phyloP scores from a whole-genome alignment of 2,888 invertebrate species.

The Heliconius ismenius region DNA sequence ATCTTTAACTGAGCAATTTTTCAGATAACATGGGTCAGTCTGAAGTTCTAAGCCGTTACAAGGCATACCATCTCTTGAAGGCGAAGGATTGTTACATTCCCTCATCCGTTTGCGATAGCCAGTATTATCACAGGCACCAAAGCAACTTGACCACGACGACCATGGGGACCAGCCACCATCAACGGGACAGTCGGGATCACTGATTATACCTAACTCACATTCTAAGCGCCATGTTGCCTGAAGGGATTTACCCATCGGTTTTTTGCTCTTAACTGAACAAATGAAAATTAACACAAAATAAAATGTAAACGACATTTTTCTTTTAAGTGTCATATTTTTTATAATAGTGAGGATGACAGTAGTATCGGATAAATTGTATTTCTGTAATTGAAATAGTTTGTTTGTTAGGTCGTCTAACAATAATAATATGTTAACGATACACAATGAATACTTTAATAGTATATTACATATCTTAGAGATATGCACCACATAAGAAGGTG shows the following conservation, averaged over 20 bases:
- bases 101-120: conserved; percentile 68
- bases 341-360: not conserved
- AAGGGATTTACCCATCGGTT: conserved; percentile 58
- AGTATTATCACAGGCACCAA: conserved; percentile 72
- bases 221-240: conserved; percentile 69
- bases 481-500: too few relatives aligned
- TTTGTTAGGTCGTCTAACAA: too few relatives aligned
- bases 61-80: conserved; percentile 67
- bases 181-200: conserved; percentile 69
- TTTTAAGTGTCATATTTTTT: conserved; percentile 8
- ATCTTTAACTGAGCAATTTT: conserved; percentile 69
- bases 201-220: conserved; percentile 68
- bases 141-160: conserved; percentile 72
- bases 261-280: conserved; percentile 51
- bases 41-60: conserved; percentile 69
- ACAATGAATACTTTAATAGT: not conserved
- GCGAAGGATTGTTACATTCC: conserved; percentile 71
- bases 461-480: too few relatives aligned
- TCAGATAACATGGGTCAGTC: conserved; percentile 66
- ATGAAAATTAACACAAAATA: not conserved
- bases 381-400: not conserved
- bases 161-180: conserved; percentile 79
- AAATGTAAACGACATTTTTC: not conserved
- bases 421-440: not conserved
- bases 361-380: not conserved